Percentiles rank a stretch among this genome's conserved stretches.
Evolutionary conservation across 2,888 invertebrate species (phyloP).

Genomic region (Ptychoptera contaminata): DNA sequence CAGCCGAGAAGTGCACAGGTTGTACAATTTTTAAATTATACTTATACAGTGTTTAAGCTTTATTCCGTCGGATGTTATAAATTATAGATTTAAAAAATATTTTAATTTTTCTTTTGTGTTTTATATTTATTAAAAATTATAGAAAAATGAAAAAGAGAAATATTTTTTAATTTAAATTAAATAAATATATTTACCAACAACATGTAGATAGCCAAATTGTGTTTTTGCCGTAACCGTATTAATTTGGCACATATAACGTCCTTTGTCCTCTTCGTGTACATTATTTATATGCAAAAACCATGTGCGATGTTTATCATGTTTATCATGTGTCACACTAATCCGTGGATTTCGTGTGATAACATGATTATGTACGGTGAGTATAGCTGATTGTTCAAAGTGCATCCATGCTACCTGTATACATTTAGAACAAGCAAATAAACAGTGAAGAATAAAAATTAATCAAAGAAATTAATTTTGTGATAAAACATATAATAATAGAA

Average conservation of each 20-base stretch:
- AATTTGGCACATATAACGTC: conserved; percentile 88
- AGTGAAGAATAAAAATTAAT: neutral
- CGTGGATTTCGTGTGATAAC: conserved; percentile 86
- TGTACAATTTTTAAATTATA: too few relatives aligned
- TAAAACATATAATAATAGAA: neutral
- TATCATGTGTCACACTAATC: conserved; percentile 82
- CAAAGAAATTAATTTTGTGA: neutral
- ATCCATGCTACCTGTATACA: conserved; percentile 80
- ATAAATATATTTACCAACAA: conserved; percentile 56
- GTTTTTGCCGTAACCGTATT: conserved; percentile 86
- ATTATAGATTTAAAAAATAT: too few relatives aligned
- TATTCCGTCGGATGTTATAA: too few relatives aligned
- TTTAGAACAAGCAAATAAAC: neutral
- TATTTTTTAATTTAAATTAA: too few relatives aligned
- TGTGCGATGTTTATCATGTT: conserved; percentile 64
- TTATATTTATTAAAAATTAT: too few relatives aligned
- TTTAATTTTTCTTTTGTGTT: too few relatives aligned
- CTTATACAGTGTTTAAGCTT: too few relatives aligned
- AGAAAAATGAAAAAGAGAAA: too few relatives aligned
- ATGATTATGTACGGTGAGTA: conserved; percentile 83
- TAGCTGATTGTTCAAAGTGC: conserved; percentile 87
- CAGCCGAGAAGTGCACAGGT: too few relatives aligned
- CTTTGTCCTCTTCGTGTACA: conserved; percentile 81
- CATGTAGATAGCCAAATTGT: conserved; percentile 80
- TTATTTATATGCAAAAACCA: conserved; percentile 87